Percentiles rank a stretch among this genome's conserved stretches.
phyloP scores from a whole-genome alignment of 2,888 invertebrate species.

The Axea sp. region DNA sequence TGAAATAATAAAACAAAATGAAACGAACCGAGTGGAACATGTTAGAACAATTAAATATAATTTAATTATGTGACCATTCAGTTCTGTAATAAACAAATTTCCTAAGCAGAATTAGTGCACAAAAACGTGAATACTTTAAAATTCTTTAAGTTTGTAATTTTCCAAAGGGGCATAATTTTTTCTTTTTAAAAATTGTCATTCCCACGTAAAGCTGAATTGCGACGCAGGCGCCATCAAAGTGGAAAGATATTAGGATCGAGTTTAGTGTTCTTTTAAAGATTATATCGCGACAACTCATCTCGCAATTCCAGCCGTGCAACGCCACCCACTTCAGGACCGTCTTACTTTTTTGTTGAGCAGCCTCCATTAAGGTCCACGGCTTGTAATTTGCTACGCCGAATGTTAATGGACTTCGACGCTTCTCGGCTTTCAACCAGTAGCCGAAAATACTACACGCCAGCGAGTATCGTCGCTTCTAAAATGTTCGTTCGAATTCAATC shows the following conservation, averaged over 20 bases:
- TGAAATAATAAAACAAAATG: too few species aligned
- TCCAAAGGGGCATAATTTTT: not conserved
- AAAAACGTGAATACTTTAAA: too few species aligned
- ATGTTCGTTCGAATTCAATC: slow-evolving; percentile 16
- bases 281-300: slow-evolving; percentile 60
- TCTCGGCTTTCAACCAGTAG: slow-evolving; percentile 65
- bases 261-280: slow-evolving; percentile 45
- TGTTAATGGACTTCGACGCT: slow-evolving; percentile 76
- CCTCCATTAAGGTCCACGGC: slow-evolving; percentile 76
- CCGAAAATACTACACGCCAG: slow-evolving; percentile 31
- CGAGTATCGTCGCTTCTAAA: slow-evolving; percentile 17
- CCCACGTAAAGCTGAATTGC: slow-evolving; percentile 48
- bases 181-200: slow-evolving; percentile 28
- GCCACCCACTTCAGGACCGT: slow-evolving; percentile 53
- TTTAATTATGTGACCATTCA: too few species aligned
- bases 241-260: slow-evolving; percentile 46
- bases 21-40: too few species aligned
- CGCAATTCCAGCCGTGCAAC: slow-evolving; percentile 31
- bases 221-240: slow-evolving; percentile 26
- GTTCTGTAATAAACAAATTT: too few species aligned
- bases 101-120: too few species aligned
- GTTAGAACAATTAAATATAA: too few species aligned
- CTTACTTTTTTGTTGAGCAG: slow-evolving; percentile 65
- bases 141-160: not conserved
- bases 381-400: slow-evolving; percentile 79